Percentiles rank a stretch among this genome's conserved stretches.
phyloP scores from a whole-genome alignment of 2,888 invertebrate species.

The Pinctada fucata region DNA sequence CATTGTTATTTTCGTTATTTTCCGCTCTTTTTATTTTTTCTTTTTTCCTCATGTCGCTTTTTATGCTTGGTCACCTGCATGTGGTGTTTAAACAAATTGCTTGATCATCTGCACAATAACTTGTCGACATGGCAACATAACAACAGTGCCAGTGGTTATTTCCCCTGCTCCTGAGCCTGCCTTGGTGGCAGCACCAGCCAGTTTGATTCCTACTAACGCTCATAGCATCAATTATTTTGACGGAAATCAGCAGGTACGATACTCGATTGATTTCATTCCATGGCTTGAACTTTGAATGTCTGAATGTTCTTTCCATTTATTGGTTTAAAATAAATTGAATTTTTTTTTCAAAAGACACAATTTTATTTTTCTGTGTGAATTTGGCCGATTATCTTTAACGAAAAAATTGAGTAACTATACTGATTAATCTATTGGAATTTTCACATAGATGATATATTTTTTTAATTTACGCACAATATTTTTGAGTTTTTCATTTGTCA shows the following conservation, averaged over 20 bases:
- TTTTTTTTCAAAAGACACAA: neutral
- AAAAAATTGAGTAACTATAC: neutral
- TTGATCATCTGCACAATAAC: slow-evolving; percentile 55
- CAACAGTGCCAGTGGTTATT: slow-evolving; percentile 66
- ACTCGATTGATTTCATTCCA: neutral
- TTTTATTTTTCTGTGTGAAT: slow-evolving; percentile 3
- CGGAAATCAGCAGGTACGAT: slow-evolving; percentile 93
- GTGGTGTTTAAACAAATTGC: slow-evolving; percentile 47
- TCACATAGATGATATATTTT: no score
- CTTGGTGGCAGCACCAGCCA: slow-evolving; percentile 61
- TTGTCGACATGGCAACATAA: slow-evolving; percentile 56
- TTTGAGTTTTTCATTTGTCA: no score
- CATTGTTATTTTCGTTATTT: slow-evolving; percentile 37
- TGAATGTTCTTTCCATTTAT: neutral
- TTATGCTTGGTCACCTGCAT: slow-evolving; percentile 57
- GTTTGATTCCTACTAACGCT: slow-evolving; percentile 93
- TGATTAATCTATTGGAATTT: no score
- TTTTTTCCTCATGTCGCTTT: slow-evolving; percentile 35
- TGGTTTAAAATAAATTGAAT: neutral
- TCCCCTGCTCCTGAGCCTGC: slow-evolving; percentile 53
- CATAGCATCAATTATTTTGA: slow-evolving; percentile 96
- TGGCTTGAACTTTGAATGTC: neutral
- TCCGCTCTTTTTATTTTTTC: slow-evolving; percentile 44
- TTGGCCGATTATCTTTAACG: neutral
- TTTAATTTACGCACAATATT: no score